Conservation (phyloP, 2,888 invertebrate species). For the Strigamia transsilvanica region DNA sequence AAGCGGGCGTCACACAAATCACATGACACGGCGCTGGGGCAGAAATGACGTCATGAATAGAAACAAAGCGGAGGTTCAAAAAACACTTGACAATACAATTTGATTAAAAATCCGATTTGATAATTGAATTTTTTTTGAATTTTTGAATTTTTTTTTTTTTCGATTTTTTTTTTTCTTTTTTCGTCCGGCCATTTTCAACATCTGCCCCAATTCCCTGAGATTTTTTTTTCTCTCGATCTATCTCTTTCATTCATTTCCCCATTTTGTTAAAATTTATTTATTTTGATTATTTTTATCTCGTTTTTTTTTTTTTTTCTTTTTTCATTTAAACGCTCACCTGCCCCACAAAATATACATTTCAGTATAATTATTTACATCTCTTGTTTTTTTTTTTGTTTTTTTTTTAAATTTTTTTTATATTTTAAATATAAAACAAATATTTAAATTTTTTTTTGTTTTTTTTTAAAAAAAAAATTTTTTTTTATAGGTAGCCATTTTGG, state of each 20-base stretch:
- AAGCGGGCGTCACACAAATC: conserved; percentile 37
- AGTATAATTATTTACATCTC: conserved; percentile 19
- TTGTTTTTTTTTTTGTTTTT: not conserved
- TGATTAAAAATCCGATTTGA: not conserved
- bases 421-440: conserved; percentile 18
- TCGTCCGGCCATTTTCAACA: not conserved
- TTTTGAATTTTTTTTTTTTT: not conserved
- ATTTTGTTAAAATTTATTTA: not conserved
- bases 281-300: conserved; percentile 5
- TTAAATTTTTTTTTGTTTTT: not conserved
- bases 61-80: conserved; percentile 24
- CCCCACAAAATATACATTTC: conserved; percentile 38
- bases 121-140: too few relatives aligned
- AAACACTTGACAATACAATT: conserved; percentile 13
- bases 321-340: not conserved
- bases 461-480: not conserved
- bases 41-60: conserved; percentile 37
- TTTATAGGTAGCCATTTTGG: not conserved
- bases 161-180: not conserved
- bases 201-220: conserved; percentile 34
- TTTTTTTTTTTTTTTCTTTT: not conserved
- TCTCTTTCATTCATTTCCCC: not conserved
- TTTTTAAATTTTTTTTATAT: not conserved
- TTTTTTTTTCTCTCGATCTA: not conserved
- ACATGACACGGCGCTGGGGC: conserved; percentile 40